Conservation (phyloP, 2,888 invertebrate genomes). For the Amiota minor region DNA sequence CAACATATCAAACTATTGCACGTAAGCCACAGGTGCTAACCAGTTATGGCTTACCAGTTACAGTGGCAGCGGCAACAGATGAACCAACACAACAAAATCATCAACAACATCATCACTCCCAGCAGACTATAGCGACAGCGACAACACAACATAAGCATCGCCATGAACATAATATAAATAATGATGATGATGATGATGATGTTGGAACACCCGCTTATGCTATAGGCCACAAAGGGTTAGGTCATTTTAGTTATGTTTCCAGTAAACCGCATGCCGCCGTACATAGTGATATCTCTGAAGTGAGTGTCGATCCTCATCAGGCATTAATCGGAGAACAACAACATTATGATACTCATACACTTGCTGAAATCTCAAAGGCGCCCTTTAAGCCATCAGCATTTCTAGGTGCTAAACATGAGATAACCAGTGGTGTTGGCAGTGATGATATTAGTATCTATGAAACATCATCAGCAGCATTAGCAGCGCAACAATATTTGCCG, state of each 20-base stretch:
- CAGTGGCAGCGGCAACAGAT: neutral
- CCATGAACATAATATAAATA: neutral
- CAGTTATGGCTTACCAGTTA: conserved; percentile 43
- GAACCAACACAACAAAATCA: too few relatives aligned
- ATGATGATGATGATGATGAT: conserved; percentile 25
- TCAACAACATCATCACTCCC: too few relatives aligned
- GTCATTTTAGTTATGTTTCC: conserved; percentile 65
- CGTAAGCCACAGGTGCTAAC: conserved; percentile 30
- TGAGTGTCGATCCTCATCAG: conserved; percentile 32
- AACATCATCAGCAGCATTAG: conserved; percentile 38
- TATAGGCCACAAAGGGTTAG: conserved; percentile 70
- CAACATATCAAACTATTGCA: conserved; percentile 2
- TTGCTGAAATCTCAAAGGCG: conserved; percentile 53
- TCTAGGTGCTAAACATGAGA: conserved; percentile 68
- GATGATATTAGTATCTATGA: conserved; percentile 45
- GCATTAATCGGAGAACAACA: neutral
- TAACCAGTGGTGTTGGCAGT: conserved; percentile 30
- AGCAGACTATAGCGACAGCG: neutral
- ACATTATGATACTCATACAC: conserved; percentile 40
- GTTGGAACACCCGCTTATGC: conserved; percentile 63
- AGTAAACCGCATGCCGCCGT: conserved; percentile 67
- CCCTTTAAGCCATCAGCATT: conserved; percentile 72
- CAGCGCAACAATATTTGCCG: conserved; percentile 49
- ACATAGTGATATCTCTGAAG: conserved; percentile 56
- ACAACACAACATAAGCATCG: neutral